Evolutionary conservation across 2,888 invertebrate genomes (phyloP), one percentile per base, ranked within the genome.

Genomic region (Agrypnus murinus): DNA sequence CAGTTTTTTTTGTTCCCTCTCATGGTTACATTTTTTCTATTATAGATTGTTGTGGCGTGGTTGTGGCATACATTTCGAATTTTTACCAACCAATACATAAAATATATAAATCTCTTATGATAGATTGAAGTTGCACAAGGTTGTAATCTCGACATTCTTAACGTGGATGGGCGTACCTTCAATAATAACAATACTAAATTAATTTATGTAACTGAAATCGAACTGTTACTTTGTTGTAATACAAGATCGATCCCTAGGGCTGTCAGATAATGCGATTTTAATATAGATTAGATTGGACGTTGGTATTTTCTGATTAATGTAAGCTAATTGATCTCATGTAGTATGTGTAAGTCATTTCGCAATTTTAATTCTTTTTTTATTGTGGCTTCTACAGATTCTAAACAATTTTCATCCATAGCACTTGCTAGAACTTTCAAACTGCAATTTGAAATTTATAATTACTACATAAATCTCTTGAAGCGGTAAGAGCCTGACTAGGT

Each of bases 261-360:
- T 71, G 73, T 71, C 69, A 69, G 72, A 59, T 55, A 59, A 69
- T 73, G 73, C 71, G 78, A 79, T 79, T 80, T 80, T 77, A 79
- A 79, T 80, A 78, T 79, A 79, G 79, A 79, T 79, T 79, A 77
- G 77, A 78, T 77, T 74, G 64, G 73, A 74, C 75, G 74, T 75
- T 72, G 77, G 73, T 71, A 69, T 65, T 68, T 68, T 48, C 64
- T 80, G 79, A 79, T 79, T 79, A 79, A 80, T 79, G 79, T 72
- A 72, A 72, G 73, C 74, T 79, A 79, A 79, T 79, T 78, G 79
- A 76, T 77, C 76, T 73, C 60, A 59, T 66, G 71, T 65, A 69
- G 65, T 69, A 57, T 59, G 55, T 66, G 65, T 46, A 17, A 62
- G 46, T 45, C 8, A 57, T 55, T 38, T 38, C 50, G 45, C 70